phyloP scores from a whole-genome alignment of 2,888 invertebrate species.

The Chymomyza procnemis region DNA sequence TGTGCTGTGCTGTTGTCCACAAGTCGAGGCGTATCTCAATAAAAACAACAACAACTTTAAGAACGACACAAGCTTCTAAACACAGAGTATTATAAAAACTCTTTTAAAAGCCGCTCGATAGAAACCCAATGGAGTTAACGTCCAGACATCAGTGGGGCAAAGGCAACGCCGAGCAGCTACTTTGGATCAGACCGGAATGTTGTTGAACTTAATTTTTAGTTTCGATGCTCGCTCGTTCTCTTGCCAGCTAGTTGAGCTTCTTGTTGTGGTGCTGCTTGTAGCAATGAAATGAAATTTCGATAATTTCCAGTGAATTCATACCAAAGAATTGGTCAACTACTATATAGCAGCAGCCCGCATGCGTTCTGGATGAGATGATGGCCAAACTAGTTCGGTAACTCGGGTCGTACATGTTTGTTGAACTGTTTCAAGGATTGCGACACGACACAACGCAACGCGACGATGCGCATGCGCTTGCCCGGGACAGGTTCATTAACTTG shows the following conservation, averaged over 20 bases:
- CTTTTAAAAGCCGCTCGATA: neutral
- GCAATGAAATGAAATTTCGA: conserved; percentile 67
- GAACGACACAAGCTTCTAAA: conserved; percentile 25
- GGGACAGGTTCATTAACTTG: conserved; percentile 69
- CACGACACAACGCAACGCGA: conserved; percentile 31
- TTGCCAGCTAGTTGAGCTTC: neutral
- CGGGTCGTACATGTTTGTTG: neutral
- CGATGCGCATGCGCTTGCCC: conserved; percentile 1
- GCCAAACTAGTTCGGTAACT: conserved; percentile 60
- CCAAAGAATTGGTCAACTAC: conserved; percentile 57
- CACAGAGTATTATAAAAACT: conserved; percentile 2
- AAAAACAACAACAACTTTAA: neutral
- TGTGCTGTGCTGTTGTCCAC: conserved; percentile 16
- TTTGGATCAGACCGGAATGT: conserved; percentile 47
- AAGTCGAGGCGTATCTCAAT: neutral
- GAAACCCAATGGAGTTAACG: neutral
- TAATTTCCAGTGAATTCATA: conserved; percentile 69
- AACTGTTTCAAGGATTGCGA: conserved; percentile 56
- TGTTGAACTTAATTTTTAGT: conserved; percentile 59
- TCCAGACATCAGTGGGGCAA: conserved; percentile 33
- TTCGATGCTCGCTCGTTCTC: neutral
- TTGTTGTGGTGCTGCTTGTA: conserved; percentile 17
- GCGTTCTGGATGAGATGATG: conserved; percentile 2
- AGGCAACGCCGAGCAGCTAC: conserved; percentile 4
- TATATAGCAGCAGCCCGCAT: neutral